phyloP scores from a whole-genome alignment of 2,888 invertebrate genomes.

The Drosophila prolongata region DNA sequence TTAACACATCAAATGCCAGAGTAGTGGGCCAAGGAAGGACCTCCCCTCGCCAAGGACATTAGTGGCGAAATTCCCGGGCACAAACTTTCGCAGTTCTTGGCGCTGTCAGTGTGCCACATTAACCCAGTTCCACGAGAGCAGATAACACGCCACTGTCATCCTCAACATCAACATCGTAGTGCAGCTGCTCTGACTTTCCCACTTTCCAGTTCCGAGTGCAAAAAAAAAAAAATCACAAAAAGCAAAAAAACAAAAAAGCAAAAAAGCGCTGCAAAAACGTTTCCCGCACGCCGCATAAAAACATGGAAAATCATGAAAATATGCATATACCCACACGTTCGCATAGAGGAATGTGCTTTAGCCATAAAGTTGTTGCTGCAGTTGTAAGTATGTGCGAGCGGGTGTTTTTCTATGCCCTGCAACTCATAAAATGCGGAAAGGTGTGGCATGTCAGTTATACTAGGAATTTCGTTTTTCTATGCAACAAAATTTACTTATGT shows the following conservation, averaged over 20 bases:
- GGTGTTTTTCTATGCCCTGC: constrained; percentile 17
- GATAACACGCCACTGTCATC: constrained; percentile 73
- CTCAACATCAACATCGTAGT: constrained; percentile 13
- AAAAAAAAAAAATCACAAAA: neutral
- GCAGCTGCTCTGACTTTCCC: constrained; percentile 5
- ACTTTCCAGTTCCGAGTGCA: neutral
- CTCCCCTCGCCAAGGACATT: constrained; percentile 16
- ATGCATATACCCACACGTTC: constrained; percentile 25
- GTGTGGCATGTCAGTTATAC: constrained; percentile 18
- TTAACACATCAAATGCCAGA: constrained; percentile 79
- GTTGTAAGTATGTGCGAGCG: constrained; percentile 4
- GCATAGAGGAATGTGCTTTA: constrained; percentile 22
- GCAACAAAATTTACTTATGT: neutral
- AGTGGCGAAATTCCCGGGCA: constrained; percentile 27
- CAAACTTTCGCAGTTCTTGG: constrained; percentile 33
- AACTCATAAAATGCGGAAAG: constrained; percentile 14
- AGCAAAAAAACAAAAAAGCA: neutral
- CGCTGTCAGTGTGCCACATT: constrained; percentile 61
- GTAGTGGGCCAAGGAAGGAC: constrained; percentile 18
- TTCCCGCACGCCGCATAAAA: constrained; percentile 59
- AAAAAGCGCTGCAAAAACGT: constrained; percentile 55
- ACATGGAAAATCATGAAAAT: constrained; percentile 59
- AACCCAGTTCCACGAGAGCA: constrained; percentile 60
- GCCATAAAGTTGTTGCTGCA: constrained; percentile 22
- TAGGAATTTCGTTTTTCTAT: neutral